Evolutionary conservation across 1,140 invertebrate genomes (phyloP), one percentile per base, ranked within the genome.

Genomic region (Leguminivora glycinivorella): DNA sequence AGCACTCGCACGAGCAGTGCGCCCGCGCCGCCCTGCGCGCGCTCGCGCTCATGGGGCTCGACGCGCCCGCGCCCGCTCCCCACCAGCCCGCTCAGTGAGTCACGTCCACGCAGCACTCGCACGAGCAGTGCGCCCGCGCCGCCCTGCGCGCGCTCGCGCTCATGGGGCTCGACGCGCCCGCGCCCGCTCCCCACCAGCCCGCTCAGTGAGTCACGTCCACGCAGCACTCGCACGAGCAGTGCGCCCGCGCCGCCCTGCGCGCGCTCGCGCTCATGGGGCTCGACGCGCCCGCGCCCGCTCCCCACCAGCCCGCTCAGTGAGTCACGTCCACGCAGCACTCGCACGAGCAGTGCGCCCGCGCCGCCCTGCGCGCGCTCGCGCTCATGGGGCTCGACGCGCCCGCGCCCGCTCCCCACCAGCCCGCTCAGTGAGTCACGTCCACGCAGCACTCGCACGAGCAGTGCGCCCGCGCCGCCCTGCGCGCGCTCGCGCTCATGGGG

Each of bases 391-490:
- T 98, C 17, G 96, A 97, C 85, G 95, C 86, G 70, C 78, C 76
- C n/a, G n/a, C n/a, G n/a, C n/a, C n/a, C n/a, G n/a, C n/a, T n/a
- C n/a, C n/a, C n/a, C n/a, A n/a, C 63, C 72, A 72, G 29, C 34
- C 24, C 17, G 9, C 4, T 10, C 14, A 71, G n/a, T 31, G 24
- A 66, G 12, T 40, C 47, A 31, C 68, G 24, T 97, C 96, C 69
- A 95, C 95, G 24, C 96, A 97, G 76, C 94, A 95, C 43, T 98
- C 98, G 58, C 96, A 98, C 88, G 97, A 98, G 88, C 95, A 96
- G 88, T n/a, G n/a, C n/a, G n/a, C n/a, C n/a, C n/a, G n/a, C n/a
- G n/a, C n/a, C n/a, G n/a, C n/a, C n/a, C n/a, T 97, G 97, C 74
- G 95, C 97, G 0, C 96, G 14, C 93, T 98, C 29, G 95, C 96